Evolutionary conservation across 2,888 invertebrate species (phyloP).

Genomic region (Rhogogaster chlorosoma): DNA sequence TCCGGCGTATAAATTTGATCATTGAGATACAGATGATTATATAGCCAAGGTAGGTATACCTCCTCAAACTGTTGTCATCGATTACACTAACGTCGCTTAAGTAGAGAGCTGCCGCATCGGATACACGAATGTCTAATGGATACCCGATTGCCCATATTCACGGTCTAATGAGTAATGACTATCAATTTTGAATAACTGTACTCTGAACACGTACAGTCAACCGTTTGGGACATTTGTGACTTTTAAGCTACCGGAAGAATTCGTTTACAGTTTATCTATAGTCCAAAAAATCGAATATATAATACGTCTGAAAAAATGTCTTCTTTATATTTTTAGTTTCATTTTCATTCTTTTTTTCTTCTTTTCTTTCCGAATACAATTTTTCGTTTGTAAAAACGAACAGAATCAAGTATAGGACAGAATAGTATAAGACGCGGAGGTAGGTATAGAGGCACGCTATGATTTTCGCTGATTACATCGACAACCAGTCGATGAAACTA

Average conservation of each 20-base stretch:
- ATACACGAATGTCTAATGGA: slow-evolving; percentile 33
- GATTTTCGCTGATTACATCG: slow-evolving; percentile 43
- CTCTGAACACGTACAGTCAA: background rate
- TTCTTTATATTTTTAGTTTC: too few species aligned
- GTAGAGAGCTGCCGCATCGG: background rate
- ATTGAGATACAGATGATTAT: background rate
- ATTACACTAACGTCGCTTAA: slow-evolving; percentile 26
- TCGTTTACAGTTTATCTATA: background rate
- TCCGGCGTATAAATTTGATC: background rate
- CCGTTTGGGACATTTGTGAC: slow-evolving; percentile 29
- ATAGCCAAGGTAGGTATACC: background rate
- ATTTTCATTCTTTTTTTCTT: too few species aligned
- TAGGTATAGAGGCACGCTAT: background rate
- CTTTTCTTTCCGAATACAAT: too few species aligned
- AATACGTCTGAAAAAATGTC: too few species aligned
- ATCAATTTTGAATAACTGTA: slow-evolving; percentile 43
- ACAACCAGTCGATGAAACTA: slow-evolving; percentile 41
- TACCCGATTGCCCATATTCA: slow-evolving; percentile 21
- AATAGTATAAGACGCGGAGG: background rate
- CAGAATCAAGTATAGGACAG: background rate
- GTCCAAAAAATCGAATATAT: background rate
- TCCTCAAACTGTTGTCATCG: slow-evolving; percentile 28
- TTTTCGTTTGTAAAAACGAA: too few species aligned
- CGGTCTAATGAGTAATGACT: slow-evolving; percentile 47
- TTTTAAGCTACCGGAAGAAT: slow-evolving; percentile 1